Evolutionary conservation across 1,140 invertebrate genomes (phyloP), one percentile per base, ranked within the genome.

Genomic region (Tigriopus japonicus): DNA sequence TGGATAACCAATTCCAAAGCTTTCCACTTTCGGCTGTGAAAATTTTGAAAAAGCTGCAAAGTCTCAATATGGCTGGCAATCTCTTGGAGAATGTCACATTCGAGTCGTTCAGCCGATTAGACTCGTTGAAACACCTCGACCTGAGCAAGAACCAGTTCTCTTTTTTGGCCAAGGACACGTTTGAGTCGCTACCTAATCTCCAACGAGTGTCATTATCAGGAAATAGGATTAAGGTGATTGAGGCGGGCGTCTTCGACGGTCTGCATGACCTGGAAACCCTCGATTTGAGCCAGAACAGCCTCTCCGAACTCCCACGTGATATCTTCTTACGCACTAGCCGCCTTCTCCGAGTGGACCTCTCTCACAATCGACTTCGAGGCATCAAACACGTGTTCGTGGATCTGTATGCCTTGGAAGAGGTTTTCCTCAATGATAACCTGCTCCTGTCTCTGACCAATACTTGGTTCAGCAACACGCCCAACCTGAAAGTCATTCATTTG

Each of bases 361-460:
- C 67, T 43, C 62, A 65, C 15, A 70, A 70, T 59, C 52, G 66
- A 35, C 65, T 70, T 40, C 64, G 62, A 14, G 49, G 52, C 28
- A 43, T 70, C 2, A 42, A 62, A 13, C 49, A 62, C 0, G 77
- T 89, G 0, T 92, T 93, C 69, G 77, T 81, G 14, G 80, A 81
- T 66, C 71, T 92, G 52, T 80, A 80, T 0, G 80, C 87, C 60
- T 71, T 93, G 1, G 77, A 81, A 42, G 84, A 86, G 67, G 73
- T 92, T 19, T 88, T 89, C 69, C 72, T 92, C n/a, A 83, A 85
- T 0, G 85, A 90, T 69, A 93, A 93, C 68, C 91, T 91, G 69
- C 85, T 93, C 52, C 70, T 89, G 0, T 85, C 88, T 70, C 77
- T 93, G 63, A 80, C 83, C 0, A 77, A 80, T 5, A 81, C 87